phyloP scores from a whole-genome alignment of 2,113 vertebrate genomes.

The Salvelinus fontinalis region DNA sequence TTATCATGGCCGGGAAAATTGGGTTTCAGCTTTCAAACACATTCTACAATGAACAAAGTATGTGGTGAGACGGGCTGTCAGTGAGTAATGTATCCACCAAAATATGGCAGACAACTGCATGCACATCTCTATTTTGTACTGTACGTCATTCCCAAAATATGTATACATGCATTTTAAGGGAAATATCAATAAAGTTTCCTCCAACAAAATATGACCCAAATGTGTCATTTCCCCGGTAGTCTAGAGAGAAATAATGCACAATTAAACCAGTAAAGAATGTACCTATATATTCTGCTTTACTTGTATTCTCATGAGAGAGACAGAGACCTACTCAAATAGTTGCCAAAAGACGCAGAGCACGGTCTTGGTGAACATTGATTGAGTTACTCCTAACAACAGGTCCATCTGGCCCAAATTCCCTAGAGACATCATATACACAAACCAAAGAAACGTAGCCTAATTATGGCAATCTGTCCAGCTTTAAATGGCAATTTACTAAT shows the following conservation, averaged over 20 bases:
- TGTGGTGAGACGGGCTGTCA: too few species aligned
- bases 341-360: neutral
- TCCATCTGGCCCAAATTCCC: slow-evolving; percentile 5
- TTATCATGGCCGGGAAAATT: too few species aligned
- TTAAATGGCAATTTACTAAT: neutral
- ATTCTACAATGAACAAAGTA: too few species aligned
- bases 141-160: neutral
- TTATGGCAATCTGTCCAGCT: neutral
- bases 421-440: neutral
- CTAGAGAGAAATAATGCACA: too few species aligned
- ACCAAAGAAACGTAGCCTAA: neutral
- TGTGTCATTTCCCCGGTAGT: neutral
- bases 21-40: too few species aligned
- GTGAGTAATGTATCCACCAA: too few species aligned
- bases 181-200: slow-evolving; percentile 25
- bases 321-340: neutral
- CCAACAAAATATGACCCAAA: slow-evolving; percentile 46
- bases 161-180: neutral
- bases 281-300: too few species aligned
- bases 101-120: neutral
- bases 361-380: neutral
- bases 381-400: slow-evolving; percentile 23
- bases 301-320: neutral
- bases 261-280: too few species aligned
- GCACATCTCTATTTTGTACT: neutral